Evolutionary conservation across 2,797 vertebrate genomes (phyloP), one percentile per base, ranked within the genome.

Genomic region (Balearica regulorum): DNA sequence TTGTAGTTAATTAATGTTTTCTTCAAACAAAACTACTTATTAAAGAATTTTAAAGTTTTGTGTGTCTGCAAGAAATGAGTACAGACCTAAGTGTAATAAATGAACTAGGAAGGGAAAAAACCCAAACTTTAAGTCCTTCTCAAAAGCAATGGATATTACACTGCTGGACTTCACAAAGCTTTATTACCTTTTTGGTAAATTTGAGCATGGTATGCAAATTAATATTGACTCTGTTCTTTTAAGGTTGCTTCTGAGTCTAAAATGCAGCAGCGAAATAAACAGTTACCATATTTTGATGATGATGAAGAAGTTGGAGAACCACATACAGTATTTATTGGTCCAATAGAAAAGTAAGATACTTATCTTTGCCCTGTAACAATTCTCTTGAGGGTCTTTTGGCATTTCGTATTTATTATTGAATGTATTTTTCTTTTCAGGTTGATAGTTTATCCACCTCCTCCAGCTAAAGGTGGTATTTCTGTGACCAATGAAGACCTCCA

Each of bases 401-500:
- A 16, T 91, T 95, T 95, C 43, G 33, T 61, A 49, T 92, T 89
- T 61, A 88, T 76, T 91, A 83, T 11, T 89, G 69, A 87, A 54
- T 91, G 35, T 93, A 13, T 95, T 96, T 94, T 95, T 95, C 54
- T 96, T 97, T 97, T 21, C 97, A 99, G 99, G 91, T 98, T 99
- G 79, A 99, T 99, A 97, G 99, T 99, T 92, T 99, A 99, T 94
- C 99, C 99, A 16, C 99, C 99, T 90, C 99, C 99, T 95, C 99
- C 99, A 49, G 98, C 99, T 96, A 99, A 99, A 97, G 99, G 99
- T 29, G 99, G 99, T 46, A 99, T 99, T 78, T 98, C 98, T 5
- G 99, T 99, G 93, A 99, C 99, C 46, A 99, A 99, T 11, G 99
- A 99, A 97, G 99, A 99, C 98, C 99, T 99, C 77, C 99, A 99